These are phyloP conservation scores for Craseonycteris thonglongyai DNA, from an alignment of 2,113 vertebrate species.

Conservation along the genomic window DNA sequence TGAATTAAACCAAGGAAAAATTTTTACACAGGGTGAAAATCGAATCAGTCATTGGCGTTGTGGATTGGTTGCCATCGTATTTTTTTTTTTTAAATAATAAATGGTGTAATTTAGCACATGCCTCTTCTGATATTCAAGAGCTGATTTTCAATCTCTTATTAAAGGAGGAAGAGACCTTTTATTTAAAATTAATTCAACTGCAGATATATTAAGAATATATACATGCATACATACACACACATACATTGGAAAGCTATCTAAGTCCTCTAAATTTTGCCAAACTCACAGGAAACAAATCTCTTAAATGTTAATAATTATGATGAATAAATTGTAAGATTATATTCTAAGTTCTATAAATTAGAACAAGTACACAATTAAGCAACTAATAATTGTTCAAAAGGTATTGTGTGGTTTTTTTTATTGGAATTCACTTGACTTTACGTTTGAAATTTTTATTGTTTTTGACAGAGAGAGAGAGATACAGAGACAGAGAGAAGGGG, in stretches of 20 bases:
- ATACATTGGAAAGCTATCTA: neutral
- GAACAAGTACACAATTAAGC: neutral
- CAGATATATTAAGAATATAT: too few relatives aligned
- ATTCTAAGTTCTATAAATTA: neutral
- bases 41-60: neutral
- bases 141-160: neutral
- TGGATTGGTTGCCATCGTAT: neutral
- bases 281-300: neutral
- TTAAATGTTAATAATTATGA: neutral
- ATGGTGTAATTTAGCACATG: neutral
- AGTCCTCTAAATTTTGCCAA: neutral
- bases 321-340: neutral
- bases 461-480: too few relatives aligned
- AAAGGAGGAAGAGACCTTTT: neutral
- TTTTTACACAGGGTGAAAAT: neutral
- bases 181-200: neutral
- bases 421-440: neutral
- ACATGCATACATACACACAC: neutral
- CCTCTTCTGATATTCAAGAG: neutral
- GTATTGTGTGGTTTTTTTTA: neutral
- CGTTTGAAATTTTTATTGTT: too few relatives aligned
- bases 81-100: neutral
- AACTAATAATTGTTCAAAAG: neutral
- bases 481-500: too few relatives aligned
- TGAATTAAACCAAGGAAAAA: neutral